phyloP scores from a whole-genome alignment of 2,888 invertebrate species.

The Diaprepes abbreviatus region DNA sequence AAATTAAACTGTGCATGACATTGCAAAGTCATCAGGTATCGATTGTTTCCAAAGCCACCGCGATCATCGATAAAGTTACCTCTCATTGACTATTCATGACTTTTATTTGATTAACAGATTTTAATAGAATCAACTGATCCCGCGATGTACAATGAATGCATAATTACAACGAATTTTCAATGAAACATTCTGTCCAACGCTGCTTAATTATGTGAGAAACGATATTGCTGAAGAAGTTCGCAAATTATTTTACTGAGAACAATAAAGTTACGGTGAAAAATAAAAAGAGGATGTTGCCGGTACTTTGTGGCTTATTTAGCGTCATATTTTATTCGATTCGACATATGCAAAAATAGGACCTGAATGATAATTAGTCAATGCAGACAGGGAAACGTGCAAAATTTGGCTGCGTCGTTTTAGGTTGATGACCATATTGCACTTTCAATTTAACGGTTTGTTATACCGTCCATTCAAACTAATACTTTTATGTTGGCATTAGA shows the following conservation, averaged over 20 bases:
- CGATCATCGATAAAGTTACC: slow-evolving; percentile 56
- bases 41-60: slow-evolving; percentile 57
- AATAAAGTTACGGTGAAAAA: slow-evolving; percentile 26
- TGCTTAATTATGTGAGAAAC: slow-evolving; percentile 42
- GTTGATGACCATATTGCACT: slow-evolving; percentile 22
- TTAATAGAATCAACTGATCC: slow-evolving; percentile 60
- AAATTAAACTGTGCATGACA: slow-evolving; percentile 51
- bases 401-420: slow-evolving; percentile 21
- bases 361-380: slow-evolving; percentile 26
- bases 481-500: too few species aligned
- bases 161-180: slow-evolving; percentile 51
- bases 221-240: slow-evolving; percentile 5
- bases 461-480: too few species aligned
- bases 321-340: slow-evolving; percentile 28
- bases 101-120: slow-evolving; percentile 60
- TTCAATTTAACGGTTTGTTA: slow-evolving; percentile 20
- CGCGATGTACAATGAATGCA: slow-evolving; percentile 52
- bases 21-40: slow-evolving; percentile 55
- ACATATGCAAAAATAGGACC: slow-evolving; percentile 26
- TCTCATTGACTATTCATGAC: slow-evolving; percentile 62
- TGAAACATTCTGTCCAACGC: slow-evolving; percentile 20
- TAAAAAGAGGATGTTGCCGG: slow-evolving; percentile 32
- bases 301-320: slow-evolving; percentile 27
- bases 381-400: slow-evolving; percentile 36
- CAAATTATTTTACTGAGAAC: slow-evolving; percentile 32